These are phyloP conservation scores for Smutsia gigantea DNA, from an alignment of 2,797 vertebrate species.

Conservation along the genomic window DNA sequence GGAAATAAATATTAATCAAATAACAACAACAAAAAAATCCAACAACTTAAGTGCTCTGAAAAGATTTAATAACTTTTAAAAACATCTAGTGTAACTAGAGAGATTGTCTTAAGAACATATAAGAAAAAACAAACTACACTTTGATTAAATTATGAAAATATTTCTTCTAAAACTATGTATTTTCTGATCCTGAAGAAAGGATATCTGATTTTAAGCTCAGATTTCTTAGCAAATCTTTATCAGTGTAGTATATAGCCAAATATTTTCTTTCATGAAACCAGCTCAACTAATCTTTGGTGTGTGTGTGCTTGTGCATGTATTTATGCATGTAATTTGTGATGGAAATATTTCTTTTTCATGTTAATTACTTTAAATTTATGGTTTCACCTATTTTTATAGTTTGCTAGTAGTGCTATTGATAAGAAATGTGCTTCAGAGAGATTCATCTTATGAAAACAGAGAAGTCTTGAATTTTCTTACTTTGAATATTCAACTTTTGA, in stretches of 20 bases:
- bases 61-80: background rate
- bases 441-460: background rate
- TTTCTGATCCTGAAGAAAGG: background rate
- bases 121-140: background rate
- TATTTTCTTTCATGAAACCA: background rate
- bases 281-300: background rate
- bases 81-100: background rate
- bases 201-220: background rate
- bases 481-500: background rate
- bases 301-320: background rate
- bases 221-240: background rate
- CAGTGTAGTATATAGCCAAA: background rate
- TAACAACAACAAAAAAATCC: background rate
- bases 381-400: background rate
- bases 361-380: background rate
- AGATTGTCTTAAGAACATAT: background rate
- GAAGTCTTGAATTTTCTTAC: background rate
- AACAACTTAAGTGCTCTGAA: background rate
- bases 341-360: background rate
- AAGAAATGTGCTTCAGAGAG: background rate
- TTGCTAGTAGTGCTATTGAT: background rate
- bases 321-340: background rate
- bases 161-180: background rate
- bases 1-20: background rate
- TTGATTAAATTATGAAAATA: conserved; percentile 2